Evolutionary conservation across 2,113 vertebrate genomes (phyloP), one percentile per base, ranked within the genome.

Genomic region (Oxyruncus cristatus): DNA sequence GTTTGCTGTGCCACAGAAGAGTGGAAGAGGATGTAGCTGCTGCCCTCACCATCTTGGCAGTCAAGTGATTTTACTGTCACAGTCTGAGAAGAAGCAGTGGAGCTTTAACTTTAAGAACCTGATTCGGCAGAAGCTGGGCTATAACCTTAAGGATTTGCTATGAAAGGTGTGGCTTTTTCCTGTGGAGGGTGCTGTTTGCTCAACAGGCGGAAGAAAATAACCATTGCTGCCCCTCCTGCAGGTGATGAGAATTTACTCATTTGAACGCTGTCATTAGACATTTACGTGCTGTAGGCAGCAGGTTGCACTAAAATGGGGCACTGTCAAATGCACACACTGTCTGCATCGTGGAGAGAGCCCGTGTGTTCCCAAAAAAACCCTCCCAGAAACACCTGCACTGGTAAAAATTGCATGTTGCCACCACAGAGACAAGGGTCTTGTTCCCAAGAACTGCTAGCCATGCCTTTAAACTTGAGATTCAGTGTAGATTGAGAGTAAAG

Each of bases 391-490:
- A 97, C 95, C 86, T 83, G 94, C 82, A 83, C 86, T 97, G 85
- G 89, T 96, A 92, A 96, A 97, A 97, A 95, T 96, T 97, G 87
- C 97, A 86, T 97, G 96, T 98, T 95, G 94, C 96, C 92, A 96
- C 96, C 88, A 96, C 88, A 96, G 95, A 96, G 95, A 95, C 92
- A 91, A 97, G 91, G 96, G 97, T 92, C 89, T 94, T 96, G 83
- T 97, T 97, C 97, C 97, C 86, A 41, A 90, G 94, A 97, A 93
- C 95, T 94, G 86, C 95, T 96, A 97, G 96, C 97, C 96, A 96
- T 98, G 97, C 98, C 98, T 98, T 98, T 96, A 96, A 98, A 97
- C 96, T 92, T 93, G 95, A 97, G 96, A 96, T 98, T 95, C 97
- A 98, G 97, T 96, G 97, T 95, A 97, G 97, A 96, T 97, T 97